Evolutionary conservation across 2,797 vertebrate genomes (phyloP).

Genomic region (Carcharodon carcharias): DNA sequence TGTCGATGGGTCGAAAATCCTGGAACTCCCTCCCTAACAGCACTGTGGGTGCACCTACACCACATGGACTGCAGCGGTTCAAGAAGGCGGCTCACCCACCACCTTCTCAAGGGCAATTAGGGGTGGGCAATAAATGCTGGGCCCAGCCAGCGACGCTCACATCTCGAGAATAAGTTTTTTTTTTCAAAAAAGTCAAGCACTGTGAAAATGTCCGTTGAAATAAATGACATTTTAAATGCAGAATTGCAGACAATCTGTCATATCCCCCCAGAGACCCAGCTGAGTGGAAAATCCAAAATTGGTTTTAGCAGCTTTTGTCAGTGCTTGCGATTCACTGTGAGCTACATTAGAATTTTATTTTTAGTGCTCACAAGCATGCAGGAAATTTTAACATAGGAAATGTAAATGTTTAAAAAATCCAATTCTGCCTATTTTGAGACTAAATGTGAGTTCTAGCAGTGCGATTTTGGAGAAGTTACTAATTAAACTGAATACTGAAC

Average conservation of each 20-base stretch:
- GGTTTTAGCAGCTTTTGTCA: neutral
- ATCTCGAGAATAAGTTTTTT: neutral
- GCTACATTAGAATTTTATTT: neutral
- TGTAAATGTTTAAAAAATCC: neutral
- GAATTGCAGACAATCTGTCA: neutral
- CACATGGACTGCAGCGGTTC: neutral
- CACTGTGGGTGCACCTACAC: neutral
- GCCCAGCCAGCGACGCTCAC: neutral
- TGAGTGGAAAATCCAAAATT: neutral
- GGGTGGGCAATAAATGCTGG: neutral
- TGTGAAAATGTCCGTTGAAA: neutral
- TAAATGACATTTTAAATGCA: slow-evolving; percentile 22
- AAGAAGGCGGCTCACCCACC: neutral
- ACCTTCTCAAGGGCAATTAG: neutral
- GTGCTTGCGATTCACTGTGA: neutral
- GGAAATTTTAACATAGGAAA: neutral
- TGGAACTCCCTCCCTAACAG: neutral
- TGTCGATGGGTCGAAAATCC: neutral
- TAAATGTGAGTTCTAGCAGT: neutral
- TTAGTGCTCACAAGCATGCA: neutral
- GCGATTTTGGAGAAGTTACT: neutral
- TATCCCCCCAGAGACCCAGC: neutral
- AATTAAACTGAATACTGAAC: neutral
- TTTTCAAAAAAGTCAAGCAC: neutral
- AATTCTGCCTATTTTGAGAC: neutral